Percentiles rank a stretch among this genome's conserved stretches.
Conservation (phyloP, 37 sponge, comb jelly and placozoan genomes). For the Eunapius fragilis region DNA sequence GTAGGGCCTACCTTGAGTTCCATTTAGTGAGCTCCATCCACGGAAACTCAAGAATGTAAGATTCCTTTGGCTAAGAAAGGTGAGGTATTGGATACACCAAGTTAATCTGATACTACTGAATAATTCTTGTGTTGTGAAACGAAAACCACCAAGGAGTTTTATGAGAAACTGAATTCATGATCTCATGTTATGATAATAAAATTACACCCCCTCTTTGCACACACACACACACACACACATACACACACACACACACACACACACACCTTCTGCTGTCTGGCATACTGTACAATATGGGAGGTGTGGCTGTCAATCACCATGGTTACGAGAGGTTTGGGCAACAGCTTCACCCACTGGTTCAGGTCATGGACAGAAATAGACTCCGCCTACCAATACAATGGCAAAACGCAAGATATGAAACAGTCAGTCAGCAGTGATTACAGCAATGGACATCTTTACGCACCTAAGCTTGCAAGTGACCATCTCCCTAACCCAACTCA, state of each 20-base stretch:
- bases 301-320: conserved; percentile 45
- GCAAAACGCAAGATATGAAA: too few relatives aligned
- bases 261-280: conserved; percentile 11
- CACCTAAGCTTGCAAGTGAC: too few relatives aligned
- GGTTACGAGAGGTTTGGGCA: conserved; percentile 28
- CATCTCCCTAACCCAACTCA: too few relatives aligned
- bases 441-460: too few relatives aligned
- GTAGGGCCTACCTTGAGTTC: not conserved
- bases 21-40: conserved; percentile 15
- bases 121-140: too few relatives aligned
- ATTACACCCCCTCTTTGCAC: too few relatives aligned
- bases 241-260: not conserved
- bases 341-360: conserved; percentile 37
- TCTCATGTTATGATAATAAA: too few relatives aligned
- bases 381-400: conserved; percentile 22
- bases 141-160: too few relatives aligned
- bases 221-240: not conserved
- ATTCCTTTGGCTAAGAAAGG: not conserved
- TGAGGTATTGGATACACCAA: too few relatives aligned
- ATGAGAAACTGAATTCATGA: too few relatives aligned
- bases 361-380: conserved; percentile 20
- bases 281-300: conserved; percentile 14
- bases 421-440: too few relatives aligned
- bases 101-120: too few relatives aligned
- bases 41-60: conserved; percentile 31